Conservation (phyloP, 1,140 invertebrate genomes). For the Adelges cooleyi region DNA sequence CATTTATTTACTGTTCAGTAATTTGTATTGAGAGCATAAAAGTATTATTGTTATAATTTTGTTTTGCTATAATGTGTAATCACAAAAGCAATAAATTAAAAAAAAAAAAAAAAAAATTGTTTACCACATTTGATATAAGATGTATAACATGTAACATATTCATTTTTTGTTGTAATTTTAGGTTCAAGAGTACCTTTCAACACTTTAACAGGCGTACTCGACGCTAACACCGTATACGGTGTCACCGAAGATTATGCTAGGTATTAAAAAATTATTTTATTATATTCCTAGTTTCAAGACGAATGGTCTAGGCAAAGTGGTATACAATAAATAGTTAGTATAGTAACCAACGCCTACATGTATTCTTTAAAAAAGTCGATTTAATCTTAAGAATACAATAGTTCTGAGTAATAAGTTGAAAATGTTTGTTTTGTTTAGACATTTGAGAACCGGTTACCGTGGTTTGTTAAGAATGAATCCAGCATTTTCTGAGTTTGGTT, state of each 20-base stretch:
- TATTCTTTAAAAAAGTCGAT: too few species aligned
- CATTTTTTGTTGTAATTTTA: slow-evolving; percentile 35
- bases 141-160: too few species aligned
- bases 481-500: slow-evolving; percentile 70
- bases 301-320: too few species aligned
- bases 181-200: slow-evolving; percentile 70
- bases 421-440: slow-evolving; percentile 40
- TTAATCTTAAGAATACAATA: too few species aligned
- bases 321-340: background rate
- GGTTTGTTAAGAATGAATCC: slow-evolving; percentile 76
- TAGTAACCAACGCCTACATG: background rate
- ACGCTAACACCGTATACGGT: slow-evolving; percentile 76
- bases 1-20: too few species aligned
- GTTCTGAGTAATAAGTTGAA: too few species aligned
- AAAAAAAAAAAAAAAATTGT: too few species aligned
- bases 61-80: background rate
- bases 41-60: too few species aligned
- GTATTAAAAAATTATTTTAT: too few species aligned
- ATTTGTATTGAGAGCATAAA: too few species aligned
- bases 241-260: slow-evolving; percentile 60
- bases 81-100: too few species aligned
- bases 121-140: background rate
- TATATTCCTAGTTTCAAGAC: too few species aligned
- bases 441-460: slow-evolving; percentile 62
- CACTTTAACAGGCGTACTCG: slow-evolving; percentile 67